Evolutionary conservation across 2,888 invertebrate genomes (phyloP).

Genomic region (Nemoura dubitans): DNA sequence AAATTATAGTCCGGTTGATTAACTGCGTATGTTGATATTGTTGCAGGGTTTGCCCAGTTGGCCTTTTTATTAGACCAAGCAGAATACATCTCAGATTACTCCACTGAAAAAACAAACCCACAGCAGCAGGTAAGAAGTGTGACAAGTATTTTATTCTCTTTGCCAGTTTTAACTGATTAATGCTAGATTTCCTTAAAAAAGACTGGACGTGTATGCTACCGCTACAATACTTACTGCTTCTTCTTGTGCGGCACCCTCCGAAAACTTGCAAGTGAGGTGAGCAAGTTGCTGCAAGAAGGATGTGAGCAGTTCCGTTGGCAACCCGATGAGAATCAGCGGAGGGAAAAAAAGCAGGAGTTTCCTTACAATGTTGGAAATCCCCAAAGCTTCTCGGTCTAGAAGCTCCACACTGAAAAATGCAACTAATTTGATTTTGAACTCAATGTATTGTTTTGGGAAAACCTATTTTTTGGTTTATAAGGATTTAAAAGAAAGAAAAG

Average conservation of each 20-base stretch:
- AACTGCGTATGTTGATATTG: no score
- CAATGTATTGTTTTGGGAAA: no score
- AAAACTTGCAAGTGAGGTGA: slow-evolving; percentile 70
- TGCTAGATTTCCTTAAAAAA: no score
- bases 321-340: slow-evolving; percentile 60
- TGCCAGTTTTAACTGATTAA: no score
- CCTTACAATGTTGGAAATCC: slow-evolving; percentile 72
- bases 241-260: slow-evolving; percentile 71
- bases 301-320: slow-evolving; percentile 63
- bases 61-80: no score
- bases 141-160: no score
- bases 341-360: slow-evolving; percentile 70
- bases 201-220: not conserved
- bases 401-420: slow-evolving; percentile 67
- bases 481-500: no score
- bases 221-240: slow-evolving; percentile 66
- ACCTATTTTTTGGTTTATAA: no score
- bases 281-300: slow-evolving; percentile 70
- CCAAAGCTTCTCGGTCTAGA: slow-evolving; percentile 72
- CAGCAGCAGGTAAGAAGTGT: no score
- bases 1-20: not conserved
- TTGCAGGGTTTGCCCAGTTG: not conserved
- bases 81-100: no score
- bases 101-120: no score
- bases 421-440: no score